Evolutionary conservation across 2,888 invertebrate genomes (phyloP), one percentile per base, ranked within the genome.

Genomic region (Saturnia japonica): DNA sequence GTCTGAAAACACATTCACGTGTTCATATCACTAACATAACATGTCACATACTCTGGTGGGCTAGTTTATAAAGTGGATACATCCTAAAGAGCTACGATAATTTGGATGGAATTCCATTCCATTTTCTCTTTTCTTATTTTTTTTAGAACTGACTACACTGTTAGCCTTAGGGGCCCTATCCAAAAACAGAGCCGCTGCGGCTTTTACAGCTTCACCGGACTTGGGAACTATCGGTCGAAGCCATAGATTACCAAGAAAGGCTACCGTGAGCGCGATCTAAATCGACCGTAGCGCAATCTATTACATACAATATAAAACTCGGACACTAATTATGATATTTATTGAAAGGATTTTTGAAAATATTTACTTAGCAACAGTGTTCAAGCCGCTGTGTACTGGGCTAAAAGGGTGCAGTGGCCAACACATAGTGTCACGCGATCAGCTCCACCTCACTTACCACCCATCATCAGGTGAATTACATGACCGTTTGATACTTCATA

Each of bases 1-100:
- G 99, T 69, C 98, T 98, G 93, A n/a, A 94, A 93, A 71, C 7
- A 71, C 70, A 72, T 16, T 66, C 57, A 51, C 1, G 45, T 14
- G 1, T 45, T 64, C 57, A 25, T 60, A 60, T 28, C 11, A 28
- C 3, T 28, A 60, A 19, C 12, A 14, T 7, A 47, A 47, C 19
- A 19, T 47, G 4, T 47, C 47, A 47, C 45, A 16, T 47, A 19
- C 8, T 7, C 19, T n/a, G 19, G 47, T 7, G 47, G 19, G 19
- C 47, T 19, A 16, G 7, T 19, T 47, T 19, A 47, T 1, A 47
- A 16, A 16, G 16, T 4, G 19, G 19, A 47, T 47, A 14, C 45
- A 16, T 47, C 4, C 45, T 42, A 9, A 42, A 42, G 7, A 42
- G 7, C 42, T 47, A 16, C 16, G 14, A 47, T 16, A 7, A 47